Evolutionary conservation across 1,140 invertebrate species (phyloP), one percentile per base, ranked within the genome.

Genomic region (Parapsyche elsis): DNA sequence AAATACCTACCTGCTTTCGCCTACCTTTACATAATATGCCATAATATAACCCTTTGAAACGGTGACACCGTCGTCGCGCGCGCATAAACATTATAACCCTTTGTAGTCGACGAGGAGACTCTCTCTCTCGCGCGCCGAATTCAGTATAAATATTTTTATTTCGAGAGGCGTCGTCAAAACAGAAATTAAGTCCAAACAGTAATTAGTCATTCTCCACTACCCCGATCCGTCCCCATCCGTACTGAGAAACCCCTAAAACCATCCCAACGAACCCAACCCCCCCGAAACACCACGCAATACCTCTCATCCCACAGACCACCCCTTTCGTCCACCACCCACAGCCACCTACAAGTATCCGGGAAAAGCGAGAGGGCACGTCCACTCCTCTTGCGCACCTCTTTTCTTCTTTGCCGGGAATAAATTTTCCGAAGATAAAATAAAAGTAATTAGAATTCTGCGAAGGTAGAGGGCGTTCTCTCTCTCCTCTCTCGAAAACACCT

Each of bases 341-440:
- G 45, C 73, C 49, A 67, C 67, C 64, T 24, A 49, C 53, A 57
- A 59, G 21, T 23, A 67, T 67, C 64, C 64, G 64, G 64, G 64
- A 67, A 67, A 67, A 80, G 53, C 71, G 82, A 71, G 78, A 76
- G 80, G 38, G 67, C 80, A 77, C 82, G 80, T 78, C 78, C 78
- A 80, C 71, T 81, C 75, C 71, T 44, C 80, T 67, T 26, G 80
- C 77, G 45, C 82, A 83, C 82, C 82, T 83, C 82, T 83, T 83
- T 83, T 83, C 82, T 83, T 81, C 81, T 81, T 81, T 81, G 80
- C 57, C 79, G 76, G 73, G 82, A 83, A 83, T 83, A 83, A 83
- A 83, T 83, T 83, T 83, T 81, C 80, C 82, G 82, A 83, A 83
- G 82, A 83, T 83, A 83, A 83, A 83, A 83, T 83, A 83, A 83